Evolutionary conservation across 2,113 vertebrate genomes (phyloP).

Genomic region (Vireo altiloquus): DNA sequence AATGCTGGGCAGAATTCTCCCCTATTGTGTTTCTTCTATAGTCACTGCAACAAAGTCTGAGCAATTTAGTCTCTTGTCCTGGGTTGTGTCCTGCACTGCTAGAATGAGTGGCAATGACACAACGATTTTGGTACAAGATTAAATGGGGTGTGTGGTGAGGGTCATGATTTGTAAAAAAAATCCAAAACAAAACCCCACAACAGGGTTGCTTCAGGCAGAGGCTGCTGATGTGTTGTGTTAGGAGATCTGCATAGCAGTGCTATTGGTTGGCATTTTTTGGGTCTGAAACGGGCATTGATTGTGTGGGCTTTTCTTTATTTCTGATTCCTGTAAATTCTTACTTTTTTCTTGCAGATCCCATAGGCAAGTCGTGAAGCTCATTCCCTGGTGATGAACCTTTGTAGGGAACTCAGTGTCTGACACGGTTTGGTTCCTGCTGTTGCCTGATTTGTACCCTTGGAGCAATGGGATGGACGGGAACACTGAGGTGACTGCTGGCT

Average conservation of each 20-base stretch:
- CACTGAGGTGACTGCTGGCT: neutral
- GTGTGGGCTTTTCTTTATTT: neutral
- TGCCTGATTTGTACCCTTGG: neutral
- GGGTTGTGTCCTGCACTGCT: neutral
- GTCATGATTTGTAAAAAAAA: neutral
- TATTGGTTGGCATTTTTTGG: neutral
- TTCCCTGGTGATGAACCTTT: neutral
- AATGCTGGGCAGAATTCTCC: neutral
- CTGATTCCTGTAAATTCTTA: neutral
- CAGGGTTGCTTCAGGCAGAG: neutral
- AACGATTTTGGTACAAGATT: neutral
- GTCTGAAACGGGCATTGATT: neutral
- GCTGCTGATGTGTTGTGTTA: neutral
- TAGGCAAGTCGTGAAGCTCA: neutral
- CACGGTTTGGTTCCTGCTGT: neutral
- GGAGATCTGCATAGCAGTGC: neutral
- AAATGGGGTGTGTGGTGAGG: neutral
- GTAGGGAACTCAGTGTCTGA: neutral
- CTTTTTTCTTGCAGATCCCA: neutral
- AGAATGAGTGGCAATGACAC: neutral
- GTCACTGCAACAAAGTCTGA: neutral
- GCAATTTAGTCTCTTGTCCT: neutral
- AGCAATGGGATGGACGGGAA: neutral
- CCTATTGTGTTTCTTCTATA: neutral
- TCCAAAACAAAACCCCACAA: neutral